phyloP scores from a whole-genome alignment of 1,140 invertebrate genomes.

The Eupristina koningsbergeri region DNA sequence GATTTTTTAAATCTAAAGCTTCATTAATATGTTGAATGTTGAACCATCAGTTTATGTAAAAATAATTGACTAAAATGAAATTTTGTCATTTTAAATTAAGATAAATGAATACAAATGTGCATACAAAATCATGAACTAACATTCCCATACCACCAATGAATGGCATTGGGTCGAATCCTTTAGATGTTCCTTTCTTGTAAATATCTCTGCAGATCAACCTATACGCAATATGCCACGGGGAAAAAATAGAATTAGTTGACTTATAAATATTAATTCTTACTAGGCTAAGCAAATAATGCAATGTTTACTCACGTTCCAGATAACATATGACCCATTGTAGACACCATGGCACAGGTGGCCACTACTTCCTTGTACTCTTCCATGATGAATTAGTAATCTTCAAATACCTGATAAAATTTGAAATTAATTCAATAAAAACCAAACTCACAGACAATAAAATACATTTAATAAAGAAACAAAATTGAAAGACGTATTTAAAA shows the following conservation, averaged over 20 bases:
- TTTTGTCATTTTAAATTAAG: neutral
- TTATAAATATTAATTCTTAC: neutral
- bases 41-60: slow-evolving; percentile 27
- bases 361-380: slow-evolving; percentile 71
- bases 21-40: neutral
- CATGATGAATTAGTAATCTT: slow-evolving; percentile 60
- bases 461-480: neutral
- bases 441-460: neutral
- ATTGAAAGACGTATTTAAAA: too few species aligned
- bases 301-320: slow-evolving; percentile 68
- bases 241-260: slow-evolving; percentile 22
- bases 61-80: neutral
- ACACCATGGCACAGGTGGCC: slow-evolving; percentile 62
- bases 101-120: slow-evolving; percentile 16
- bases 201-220: slow-evolving; percentile 81
- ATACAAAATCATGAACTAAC: slow-evolving; percentile 74
- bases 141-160: slow-evolving; percentile 83
- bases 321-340: slow-evolving; percentile 70
- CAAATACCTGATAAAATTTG: neutral
- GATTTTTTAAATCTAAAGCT: neutral
- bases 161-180: slow-evolving; percentile 77
- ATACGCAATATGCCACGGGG: slow-evolving; percentile 49
- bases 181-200: slow-evolving; percentile 77
- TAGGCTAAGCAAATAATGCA: neutral
- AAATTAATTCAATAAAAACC: neutral